Base-by-base conservation (phyloP, 2,888 invertebrate species). In the Acrobeloides nanus region DNA sequence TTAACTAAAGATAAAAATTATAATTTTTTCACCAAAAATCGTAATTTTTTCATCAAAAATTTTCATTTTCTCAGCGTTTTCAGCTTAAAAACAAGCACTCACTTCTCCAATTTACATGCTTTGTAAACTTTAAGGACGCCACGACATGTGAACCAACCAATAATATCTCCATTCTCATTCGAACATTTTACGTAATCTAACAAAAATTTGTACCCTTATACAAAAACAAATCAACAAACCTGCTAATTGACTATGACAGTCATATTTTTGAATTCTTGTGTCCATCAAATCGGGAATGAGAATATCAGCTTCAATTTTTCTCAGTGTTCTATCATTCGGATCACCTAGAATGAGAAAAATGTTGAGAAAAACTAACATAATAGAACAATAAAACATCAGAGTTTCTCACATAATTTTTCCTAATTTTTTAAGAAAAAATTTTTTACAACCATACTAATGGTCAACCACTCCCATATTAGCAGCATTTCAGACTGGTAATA, bases 241-340 rank as follows among this genome's bases (percentile, higher is more conserved):
- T 61, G 43, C 40, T 53, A 44, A 44, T 3, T 26, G 18, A 7
- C 15, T 12, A 6, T 58, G 55, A 75, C 93, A 93, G 75, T 88
- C 86, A 66, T 85, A 84, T 12, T 69, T 73, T 74, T 83, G 85
- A 0, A 89, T 85, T 63, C 82, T 83, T 21, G 87, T 86, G 59
- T 90, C 81, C 80, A 93, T 84, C 67, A 85, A 82, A 76, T 89
- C 86, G 0, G 90, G 87, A 73, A 95, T 85, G 58, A 90, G 74
- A 17, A 93, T 83, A 72, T 90, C 87, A 18, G 76, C 77, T 77
- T 95, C 95, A 2, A 92, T 87, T 79, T 83, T 87, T 62, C 93
- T 80, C 42, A 95, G 75, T n/a, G 79, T 78, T 68, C 73, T 81
- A 74, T 92, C 90, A 60, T 85, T 78, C 1, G 89, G 89, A 77